Conservation (phyloP, 1,140 invertebrate species). For the Drosophila seguyi region DNA sequence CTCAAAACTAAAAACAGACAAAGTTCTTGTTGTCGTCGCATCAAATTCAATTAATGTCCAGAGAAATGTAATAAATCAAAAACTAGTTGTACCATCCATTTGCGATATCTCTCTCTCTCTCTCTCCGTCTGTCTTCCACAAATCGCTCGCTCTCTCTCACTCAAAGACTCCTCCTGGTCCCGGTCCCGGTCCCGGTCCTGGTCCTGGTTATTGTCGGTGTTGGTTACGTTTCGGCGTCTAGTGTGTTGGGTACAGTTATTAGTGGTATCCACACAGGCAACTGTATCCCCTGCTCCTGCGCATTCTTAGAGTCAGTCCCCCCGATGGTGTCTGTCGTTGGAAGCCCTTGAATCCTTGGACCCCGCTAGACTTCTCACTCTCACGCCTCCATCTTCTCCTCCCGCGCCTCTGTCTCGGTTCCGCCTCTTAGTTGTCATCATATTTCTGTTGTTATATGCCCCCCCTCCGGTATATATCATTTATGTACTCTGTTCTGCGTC, state of each 20-base stretch:
- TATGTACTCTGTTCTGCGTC: conserved; percentile 35
- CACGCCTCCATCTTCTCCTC: conserved; percentile 1
- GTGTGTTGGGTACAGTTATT: conserved; percentile 42
- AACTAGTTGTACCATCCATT: conserved; percentile 57
- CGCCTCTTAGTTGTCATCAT: conserved; percentile 48
- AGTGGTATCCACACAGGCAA: conserved; percentile 26
- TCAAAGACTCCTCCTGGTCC: conserved; percentile 13
- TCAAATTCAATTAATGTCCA: conserved; percentile 79
- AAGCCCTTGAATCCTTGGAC: conserved; percentile 12
- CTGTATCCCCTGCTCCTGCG: conserved; percentile 13
- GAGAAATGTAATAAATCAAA: conserved; percentile 76
- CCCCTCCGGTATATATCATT: conserved; percentile 29
- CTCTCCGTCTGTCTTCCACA: conserved; percentile 29
- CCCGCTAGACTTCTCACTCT: conserved; percentile 17
- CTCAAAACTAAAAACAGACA: conserved; percentile 54
- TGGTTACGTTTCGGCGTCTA: conserved; percentile 55
- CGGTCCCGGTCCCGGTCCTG: conserved; percentile 21
- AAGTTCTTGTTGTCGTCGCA: conserved; percentile 74
- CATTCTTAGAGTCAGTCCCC: conserved; percentile 31
- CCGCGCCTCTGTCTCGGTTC: conserved; percentile 21
- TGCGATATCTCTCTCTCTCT: conserved; percentile 30
- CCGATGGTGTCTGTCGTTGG: conserved; percentile 28
- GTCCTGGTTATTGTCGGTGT: conserved; percentile 69
- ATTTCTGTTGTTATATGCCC: conserved; percentile 31
- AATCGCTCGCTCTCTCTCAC: conserved; percentile 34